Percentiles rank a stretch among this genome's conserved stretches.
Evolutionary conservation across 2,888 invertebrate genomes (phyloP).

Genomic region (Yponomeuta evonymella): DNA sequence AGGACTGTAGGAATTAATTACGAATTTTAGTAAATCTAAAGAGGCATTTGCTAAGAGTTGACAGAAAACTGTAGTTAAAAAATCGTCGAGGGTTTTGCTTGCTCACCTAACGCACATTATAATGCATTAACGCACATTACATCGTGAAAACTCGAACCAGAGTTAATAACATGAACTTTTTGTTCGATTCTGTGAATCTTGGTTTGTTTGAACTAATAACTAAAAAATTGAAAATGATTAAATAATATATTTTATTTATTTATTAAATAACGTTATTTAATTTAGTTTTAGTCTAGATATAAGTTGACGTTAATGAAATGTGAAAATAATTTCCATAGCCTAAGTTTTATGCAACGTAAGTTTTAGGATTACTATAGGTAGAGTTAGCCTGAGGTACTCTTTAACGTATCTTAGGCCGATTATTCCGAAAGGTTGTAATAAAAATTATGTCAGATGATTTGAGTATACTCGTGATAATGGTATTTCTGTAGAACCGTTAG

Average conservation of each 20-base stretch:
- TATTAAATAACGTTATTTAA: conserved; percentile 66
- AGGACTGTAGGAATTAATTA: too few species aligned
- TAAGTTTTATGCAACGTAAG: conserved; percentile 29
- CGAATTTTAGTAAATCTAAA: too few species aligned
- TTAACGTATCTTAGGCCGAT: neutral
- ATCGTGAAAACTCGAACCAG: neutral
- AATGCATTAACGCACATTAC: neutral
- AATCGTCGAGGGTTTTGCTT: too few species aligned
- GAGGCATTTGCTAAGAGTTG: too few species aligned
- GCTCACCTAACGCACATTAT: too few species aligned
- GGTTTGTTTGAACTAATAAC: conserved; percentile 9
- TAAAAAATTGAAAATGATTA: conserved; percentile 6
- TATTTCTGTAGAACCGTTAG: neutral
- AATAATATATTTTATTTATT: conserved; percentile 57
- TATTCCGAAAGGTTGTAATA: conserved; percentile 6
- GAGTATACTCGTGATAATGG: neutral
- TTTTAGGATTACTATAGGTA: conserved; percentile 23
- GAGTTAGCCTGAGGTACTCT: conserved; percentile 21
- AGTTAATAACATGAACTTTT: conserved; percentile 1
- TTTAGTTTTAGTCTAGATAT: conserved; percentile 29
- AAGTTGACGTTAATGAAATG: conserved; percentile 43
- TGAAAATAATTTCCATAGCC: conserved; percentile 62
- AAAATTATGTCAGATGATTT: conserved; percentile 19
- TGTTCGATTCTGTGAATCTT: conserved; percentile 3
- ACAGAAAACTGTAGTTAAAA: too few species aligned